Evolutionary conservation across 92 coral and sea anemone species (phyloP).

Genomic region (Zoanthus sociatus): DNA sequence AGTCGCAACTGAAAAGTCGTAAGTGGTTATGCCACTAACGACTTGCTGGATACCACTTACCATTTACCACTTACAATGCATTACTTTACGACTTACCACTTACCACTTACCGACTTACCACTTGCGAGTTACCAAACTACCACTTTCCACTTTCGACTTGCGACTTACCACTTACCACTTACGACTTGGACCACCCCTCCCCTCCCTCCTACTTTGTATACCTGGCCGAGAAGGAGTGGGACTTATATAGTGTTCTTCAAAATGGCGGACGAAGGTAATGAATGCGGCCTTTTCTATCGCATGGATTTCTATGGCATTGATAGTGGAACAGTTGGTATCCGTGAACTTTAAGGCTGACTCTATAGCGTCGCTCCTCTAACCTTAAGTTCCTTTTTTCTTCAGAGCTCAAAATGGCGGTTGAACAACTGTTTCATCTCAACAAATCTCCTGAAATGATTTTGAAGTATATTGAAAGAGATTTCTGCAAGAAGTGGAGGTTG

Average conservation of each 20-base stretch:
- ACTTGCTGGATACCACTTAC: background rate
- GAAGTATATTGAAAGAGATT: slow-evolving; percentile 6
- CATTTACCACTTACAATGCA: background rate
- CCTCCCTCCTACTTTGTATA: background rate
- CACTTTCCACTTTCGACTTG: background rate
- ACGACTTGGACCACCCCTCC: background rate
- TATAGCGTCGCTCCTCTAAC: background rate
- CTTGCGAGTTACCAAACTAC: background rate
- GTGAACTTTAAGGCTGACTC: slow-evolving; percentile 9
- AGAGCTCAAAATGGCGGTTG: slow-evolving; percentile 9
- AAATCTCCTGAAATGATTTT: slow-evolving; percentile 6
- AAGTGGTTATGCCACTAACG: background rate
- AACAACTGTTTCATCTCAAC: slow-evolving; percentile 1
- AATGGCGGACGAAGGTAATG: slow-evolving; percentile 6
- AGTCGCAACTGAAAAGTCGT: background rate
- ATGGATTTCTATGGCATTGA: slow-evolving; percentile 4
- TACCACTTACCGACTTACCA: background rate
- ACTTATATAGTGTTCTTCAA: background rate
- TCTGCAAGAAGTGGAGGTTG: slow-evolving; percentile 9
- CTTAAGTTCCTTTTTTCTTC: slow-evolving; percentile 3
- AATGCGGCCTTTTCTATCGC: slow-evolving; percentile 3
- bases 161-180: background rate
- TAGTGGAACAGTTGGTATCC: slow-evolving; percentile 9
- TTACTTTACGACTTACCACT: slow-evolving; percentile 1
- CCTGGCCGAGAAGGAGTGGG: background rate